Base-by-base conservation (phyloP, 1,140 invertebrate species). In the Thalassaphorura encarpata region DNA sequence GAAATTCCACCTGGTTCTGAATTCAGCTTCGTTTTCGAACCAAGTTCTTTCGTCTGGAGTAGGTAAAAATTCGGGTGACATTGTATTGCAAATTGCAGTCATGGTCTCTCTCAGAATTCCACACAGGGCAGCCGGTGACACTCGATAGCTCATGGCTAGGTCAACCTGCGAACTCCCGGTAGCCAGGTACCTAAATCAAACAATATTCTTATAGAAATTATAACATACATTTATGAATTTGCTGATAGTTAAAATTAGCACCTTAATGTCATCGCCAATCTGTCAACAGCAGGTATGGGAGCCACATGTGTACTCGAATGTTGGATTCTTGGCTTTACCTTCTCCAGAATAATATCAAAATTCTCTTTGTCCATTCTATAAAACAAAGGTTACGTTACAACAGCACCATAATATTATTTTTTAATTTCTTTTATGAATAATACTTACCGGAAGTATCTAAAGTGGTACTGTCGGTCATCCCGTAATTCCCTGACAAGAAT, bases 1-100 rank as follows among this genome's bases (percentile, higher is more conserved):
- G 60, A 69, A 69, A 63, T 68, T 66, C 45, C 67, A 67, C 40
- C 19, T 63, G 47, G 61, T 56, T 54, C 67, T 15, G 51, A 68
- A 72, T 33, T 56, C 60, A 27, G 60, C 56, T 19, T 62, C 68
- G 53, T 64, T 54, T 59, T 60, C 15, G 50, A 52, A 53, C 67
- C 68, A 72, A 23, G 50, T 49, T 18, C 67, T 61, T 54, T 55
- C 46, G 58, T 54, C 64, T 36, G 67, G 61, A 58, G 45, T 40
- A 54, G 54, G 61, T 18, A 70, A 2, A 15, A 29, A 59, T 24
- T 59, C 27, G 18, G 2, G 0, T 15, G 16, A 21, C 24, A 59
- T 11, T 11, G 31, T 21, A n/a, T 48, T 26, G 26, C 42, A 53
- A 24, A 59, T 31, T 29, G 50, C 51, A 5, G 24, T 6, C 16